Evolutionary conservation across 2,888 invertebrate species (phyloP), one percentile per base, ranked within the genome.

Genomic region (Papilio protenor): DNA sequence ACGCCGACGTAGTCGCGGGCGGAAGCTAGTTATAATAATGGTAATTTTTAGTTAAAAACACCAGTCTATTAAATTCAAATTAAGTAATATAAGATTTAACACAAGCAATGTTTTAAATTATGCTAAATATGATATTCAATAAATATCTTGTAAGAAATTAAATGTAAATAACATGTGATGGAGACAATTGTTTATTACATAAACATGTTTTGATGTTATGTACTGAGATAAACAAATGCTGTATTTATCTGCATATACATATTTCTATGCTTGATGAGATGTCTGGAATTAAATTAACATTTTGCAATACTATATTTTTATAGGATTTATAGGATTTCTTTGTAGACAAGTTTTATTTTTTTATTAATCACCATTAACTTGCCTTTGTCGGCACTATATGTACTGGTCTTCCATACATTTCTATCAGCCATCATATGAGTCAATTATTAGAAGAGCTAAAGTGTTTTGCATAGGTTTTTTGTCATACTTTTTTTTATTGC

Each of bases 151-250:
- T 5, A 33, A 40, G 18, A 64, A 40, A 40, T n/a, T 40, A 64
- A 64, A 66, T 40, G 40, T 40, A 66, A 40, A 40, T 66, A 40
- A 10, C 18, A 18, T 3, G 40, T n/a, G 66, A 64, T 18, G 10
- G 1, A 18, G 40, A 64, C 40, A 66, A 66, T 40, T 66, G 40
- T 66, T 18, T 66, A 33, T 33, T 6, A 40, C 40, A 40, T n/a
- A 66, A 66, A 66, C 66, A 66, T 33, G 40, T 66, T 33, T 66
- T 40, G 18, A 18, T 66, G 40, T 66, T 64, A 66, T 66, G n/a
- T 66, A 66, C 14, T 2, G 3, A 11, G 66, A 40, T 40, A 66
- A 66, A 66, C 66, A 66, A 66, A 6, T 64, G 14, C 27, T 64
- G 33, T 64, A 66, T n/a, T 16, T 33, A 64, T 11, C 2, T 61